These are phyloP conservation scores for Himantopus leucocephalus DNA, from an alignment of 2,113 vertebrate genomes.

Conservation along the genomic window DNA sequence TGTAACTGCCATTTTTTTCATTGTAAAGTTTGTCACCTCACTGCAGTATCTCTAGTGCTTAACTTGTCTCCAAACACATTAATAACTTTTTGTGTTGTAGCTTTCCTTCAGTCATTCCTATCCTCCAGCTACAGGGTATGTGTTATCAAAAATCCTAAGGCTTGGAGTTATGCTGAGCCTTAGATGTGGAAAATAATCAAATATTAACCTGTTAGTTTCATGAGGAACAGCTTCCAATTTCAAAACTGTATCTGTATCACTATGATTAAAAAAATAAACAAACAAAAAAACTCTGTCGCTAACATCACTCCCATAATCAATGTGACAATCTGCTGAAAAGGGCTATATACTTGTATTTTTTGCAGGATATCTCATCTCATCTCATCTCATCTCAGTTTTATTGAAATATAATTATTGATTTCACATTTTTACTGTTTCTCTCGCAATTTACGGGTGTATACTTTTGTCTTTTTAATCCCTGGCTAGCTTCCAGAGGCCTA, in stretches of 20 bases:
- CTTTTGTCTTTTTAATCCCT: neutral
- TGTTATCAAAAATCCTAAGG: slow-evolving; percentile 13
- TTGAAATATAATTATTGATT: neutral
- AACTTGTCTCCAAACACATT: slow-evolving; percentile 15
- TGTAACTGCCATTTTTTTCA: neutral
- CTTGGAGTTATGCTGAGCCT: neutral
- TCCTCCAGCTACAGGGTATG: neutral
- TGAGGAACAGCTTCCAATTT: neutral
- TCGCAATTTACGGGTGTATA: neutral
- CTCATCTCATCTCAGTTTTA: neutral
- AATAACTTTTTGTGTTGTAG: slow-evolving; percentile 11
- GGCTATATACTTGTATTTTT: neutral
- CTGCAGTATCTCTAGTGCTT: neutral
- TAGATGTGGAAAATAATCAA: slow-evolving; percentile 11
- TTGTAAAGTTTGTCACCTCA: neutral
- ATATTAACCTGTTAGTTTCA: slow-evolving; percentile 24
- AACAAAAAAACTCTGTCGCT: neutral
- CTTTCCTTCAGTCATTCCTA: slow-evolving; percentile 3
- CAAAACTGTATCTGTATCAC: neutral
- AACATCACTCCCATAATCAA: neutral
- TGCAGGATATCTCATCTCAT: neutral
- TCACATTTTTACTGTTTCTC: neutral
- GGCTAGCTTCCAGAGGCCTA: neutral
- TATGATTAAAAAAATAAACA: neutral
- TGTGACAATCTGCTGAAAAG: neutral